Base-by-base conservation (phyloP, 2,888 invertebrate species). In the Lordiphosa fenestrarum region DNA sequence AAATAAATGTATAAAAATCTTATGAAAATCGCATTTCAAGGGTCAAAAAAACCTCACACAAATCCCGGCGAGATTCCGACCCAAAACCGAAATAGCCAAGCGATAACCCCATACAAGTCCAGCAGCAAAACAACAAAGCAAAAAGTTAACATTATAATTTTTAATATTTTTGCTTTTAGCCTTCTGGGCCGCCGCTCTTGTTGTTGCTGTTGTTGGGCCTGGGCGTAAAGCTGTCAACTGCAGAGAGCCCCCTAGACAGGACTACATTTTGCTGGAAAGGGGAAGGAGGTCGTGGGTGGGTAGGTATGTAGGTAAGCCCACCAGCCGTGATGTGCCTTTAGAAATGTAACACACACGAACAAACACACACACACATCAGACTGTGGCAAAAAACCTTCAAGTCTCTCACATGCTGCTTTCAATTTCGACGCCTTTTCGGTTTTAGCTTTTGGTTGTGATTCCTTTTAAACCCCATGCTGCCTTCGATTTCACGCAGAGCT, bases 401-500 rank as follows among this genome's bases (percentile, higher is more conserved):
- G 19, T 37, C 44, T 37, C 49, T 68, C 57, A 66, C 60, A 58
- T 53, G 61, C 66, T 66, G 65, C 77, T 71, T 83, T 81, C 69
- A 83, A 84, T 77, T 84, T 81, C 59, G 65, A 70, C 77, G 62
- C 70, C 65, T 83, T 76, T 71, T 69, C 71, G 71, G 77, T 71
- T 69, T 81, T 59, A 77, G 82, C 82, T 77, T 57, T 69, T 69
- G 81, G 61, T 77, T 73, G 69, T 77, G 59, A 77, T 81, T 81
- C 71, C 70, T 76, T 76, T 68, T 67, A 60, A 54, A 66, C 49
- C 66, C 50, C 65, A 57, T 37, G 58, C 41, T 68, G 73, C 82
- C 84, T 84, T 78, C 77, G 84, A 84, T 81, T 84, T 84, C 77
- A 78, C 77, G 77, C 77, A 84, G 77, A 57, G 77, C 74, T 81